A percentile compares a stretch with the other conserved stretches of the same genome.
These are phyloP conservation scores for Prunella fulvescens DNA, from an alignment of 2,113 vertebrate species.

Conservation along the genomic window DNA sequence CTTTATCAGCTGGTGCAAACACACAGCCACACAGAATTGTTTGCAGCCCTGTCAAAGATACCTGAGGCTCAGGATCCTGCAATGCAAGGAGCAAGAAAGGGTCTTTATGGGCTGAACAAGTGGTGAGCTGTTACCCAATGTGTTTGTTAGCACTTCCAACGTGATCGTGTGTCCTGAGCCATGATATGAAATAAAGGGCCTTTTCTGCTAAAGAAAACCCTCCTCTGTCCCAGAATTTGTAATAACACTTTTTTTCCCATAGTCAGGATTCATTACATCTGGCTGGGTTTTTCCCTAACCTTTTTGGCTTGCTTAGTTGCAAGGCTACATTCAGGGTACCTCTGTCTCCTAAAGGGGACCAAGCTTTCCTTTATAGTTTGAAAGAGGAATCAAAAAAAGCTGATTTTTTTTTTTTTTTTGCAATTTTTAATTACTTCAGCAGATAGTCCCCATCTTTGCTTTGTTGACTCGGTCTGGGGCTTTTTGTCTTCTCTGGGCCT, in stretches of 20 bases:
- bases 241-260: constrained; percentile 39
- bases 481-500: neutral
- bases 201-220: constrained; percentile 44
- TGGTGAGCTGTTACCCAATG: neutral
- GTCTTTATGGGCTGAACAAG: constrained; percentile 54
- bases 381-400: neutral
- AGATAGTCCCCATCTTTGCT: neutral
- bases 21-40: neutral
- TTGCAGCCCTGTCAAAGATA: constrained; percentile 39
- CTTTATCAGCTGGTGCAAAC: neutral
- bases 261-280: constrained; percentile 20
- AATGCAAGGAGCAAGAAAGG: constrained; percentile 16
- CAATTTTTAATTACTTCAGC: neutral
- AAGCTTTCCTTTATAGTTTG: neutral
- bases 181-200: constrained; percentile 11
- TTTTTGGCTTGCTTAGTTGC: neutral
- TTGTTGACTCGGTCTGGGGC: neutral
- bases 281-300: neutral
- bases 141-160: constrained; percentile 41
- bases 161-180: constrained; percentile 14
- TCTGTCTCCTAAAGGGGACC: neutral
- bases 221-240: constrained; percentile 5
- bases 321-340: neutral
- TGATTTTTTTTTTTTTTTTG: neutral
- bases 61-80: neutral